These are phyloP conservation scores for Mimas tiliae DNA, from an alignment of 2,888 invertebrate species.

Conservation along the genomic window DNA sequence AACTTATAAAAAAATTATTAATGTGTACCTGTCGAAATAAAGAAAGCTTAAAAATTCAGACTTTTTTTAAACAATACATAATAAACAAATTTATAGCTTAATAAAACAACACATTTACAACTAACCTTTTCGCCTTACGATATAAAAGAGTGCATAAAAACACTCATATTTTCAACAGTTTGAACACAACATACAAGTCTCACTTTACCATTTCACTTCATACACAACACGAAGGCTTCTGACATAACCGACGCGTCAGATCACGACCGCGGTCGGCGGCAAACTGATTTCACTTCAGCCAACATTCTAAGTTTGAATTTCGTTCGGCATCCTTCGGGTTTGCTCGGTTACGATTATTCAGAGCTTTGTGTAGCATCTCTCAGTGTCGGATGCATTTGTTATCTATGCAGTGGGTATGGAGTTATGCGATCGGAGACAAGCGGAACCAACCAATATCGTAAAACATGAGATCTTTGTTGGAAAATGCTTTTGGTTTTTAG, in stretches of 20 bases:
- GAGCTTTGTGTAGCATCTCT: conserved; percentile 43
- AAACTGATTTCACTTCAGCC: conserved; percentile 57
- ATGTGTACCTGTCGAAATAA: too few species aligned
- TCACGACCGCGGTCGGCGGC: conserved; percentile 47
- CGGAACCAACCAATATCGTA: conserved; percentile 38
- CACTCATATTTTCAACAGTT: conserved; percentile 48
- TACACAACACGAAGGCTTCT: conserved; percentile 42
- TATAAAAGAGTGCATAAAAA: conserved; percentile 35
- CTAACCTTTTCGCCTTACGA: conserved; percentile 34
- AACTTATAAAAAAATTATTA: too few species aligned
- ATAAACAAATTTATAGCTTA: neutral
- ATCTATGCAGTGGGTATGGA: conserved; percentile 42
- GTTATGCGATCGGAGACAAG: conserved; percentile 38
- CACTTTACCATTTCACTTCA: conserved; percentile 58
- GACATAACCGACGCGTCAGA: conserved; percentile 42
- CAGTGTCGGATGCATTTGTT: conserved; percentile 42
- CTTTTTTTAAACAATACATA: neutral
- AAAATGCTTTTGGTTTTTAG: conserved; percentile 27
- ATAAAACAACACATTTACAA: conserved; percentile 2
- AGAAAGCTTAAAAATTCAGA: neutral
- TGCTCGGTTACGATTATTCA: conserved; percentile 50
- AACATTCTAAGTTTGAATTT: conserved; percentile 56
- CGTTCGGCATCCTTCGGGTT: conserved; percentile 54
- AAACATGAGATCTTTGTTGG: conserved; percentile 33
- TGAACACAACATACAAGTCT: conserved; percentile 49